A percentile compares a stretch with the other conserved stretches of the same genome.
Evolutionary conservation across 2,797 vertebrate genomes (phyloP).

Genomic region (Sandelia bainsii): DNA sequence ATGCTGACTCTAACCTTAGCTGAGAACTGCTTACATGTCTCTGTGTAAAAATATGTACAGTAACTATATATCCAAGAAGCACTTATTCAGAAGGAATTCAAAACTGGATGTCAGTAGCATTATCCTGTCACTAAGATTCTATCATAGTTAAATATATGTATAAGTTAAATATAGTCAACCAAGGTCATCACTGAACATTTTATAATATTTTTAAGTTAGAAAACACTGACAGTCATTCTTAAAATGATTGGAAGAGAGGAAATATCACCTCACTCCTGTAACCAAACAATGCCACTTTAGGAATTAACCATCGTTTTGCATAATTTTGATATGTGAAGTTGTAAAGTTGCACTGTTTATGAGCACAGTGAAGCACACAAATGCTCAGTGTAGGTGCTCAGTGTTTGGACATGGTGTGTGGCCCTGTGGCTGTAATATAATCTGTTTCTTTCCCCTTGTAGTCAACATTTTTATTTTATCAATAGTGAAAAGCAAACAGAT

Average conservation of each 20-base stretch:
- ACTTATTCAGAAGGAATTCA: not conserved
- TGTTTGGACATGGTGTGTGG: not conserved
- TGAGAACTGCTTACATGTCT: not conserved
- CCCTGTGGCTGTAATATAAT: not conserved
- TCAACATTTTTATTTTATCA: not conserved
- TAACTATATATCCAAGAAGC: not conserved
- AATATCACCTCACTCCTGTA: not conserved
- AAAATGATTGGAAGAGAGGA: not conserved
- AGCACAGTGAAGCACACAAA: too few species aligned
- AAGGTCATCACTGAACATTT: not conserved
- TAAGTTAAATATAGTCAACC: not conserved
- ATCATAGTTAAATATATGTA: not conserved
- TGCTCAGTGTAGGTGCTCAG: too few species aligned
- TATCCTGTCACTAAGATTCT: too few species aligned
- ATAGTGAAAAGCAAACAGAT: not conserved
- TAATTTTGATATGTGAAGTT: too few species aligned
- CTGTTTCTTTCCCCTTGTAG: not conserved
- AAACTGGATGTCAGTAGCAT: too few species aligned
- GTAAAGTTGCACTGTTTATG: too few species aligned
- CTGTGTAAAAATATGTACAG: conserved; percentile 1
- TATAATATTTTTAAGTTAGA: too few species aligned
- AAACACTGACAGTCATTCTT: not conserved
- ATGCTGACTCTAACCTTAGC: not conserved
- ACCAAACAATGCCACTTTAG: not conserved
- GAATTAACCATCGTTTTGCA: not conserved